Evolutionary conservation across 2,797 vertebrate species (phyloP).

Genomic region (Chromobotia macracanthus): DNA sequence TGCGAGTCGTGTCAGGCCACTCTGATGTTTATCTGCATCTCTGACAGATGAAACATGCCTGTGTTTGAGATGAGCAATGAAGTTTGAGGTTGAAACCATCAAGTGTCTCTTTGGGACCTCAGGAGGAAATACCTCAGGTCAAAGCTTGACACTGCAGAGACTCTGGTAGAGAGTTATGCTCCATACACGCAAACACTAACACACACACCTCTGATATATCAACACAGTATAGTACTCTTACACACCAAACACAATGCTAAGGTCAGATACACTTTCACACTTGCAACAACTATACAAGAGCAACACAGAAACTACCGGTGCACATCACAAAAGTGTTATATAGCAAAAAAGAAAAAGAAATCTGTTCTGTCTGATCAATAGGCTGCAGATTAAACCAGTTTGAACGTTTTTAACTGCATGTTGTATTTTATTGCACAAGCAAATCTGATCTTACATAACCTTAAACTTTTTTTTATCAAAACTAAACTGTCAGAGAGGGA

Average conservation of each 20-base stretch:
- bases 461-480: constrained; percentile 38
- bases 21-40: constrained; percentile 1
- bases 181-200: constrained; percentile 12
- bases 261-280: constrained; percentile 58
- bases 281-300: constrained; percentile 37
- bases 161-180: neutral
- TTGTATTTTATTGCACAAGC: constrained; percentile 33
- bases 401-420: constrained; percentile 24
- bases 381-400: constrained; percentile 21
- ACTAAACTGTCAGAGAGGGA: neutral
- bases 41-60: constrained; percentile 1
- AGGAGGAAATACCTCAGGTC: constrained; percentile 36
- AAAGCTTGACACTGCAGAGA: constrained; percentile 16
- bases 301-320: neutral
- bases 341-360: constrained; percentile 5
- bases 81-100: constrained; percentile 7
- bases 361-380: constrained; percentile 9
- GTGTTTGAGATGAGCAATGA: neutral
- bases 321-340: neutral
- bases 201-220: constrained; percentile 14
- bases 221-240: constrained; percentile 49
- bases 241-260: constrained; percentile 1
- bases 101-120: constrained; percentile 14
- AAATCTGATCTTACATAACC: constrained; percentile 42
- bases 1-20: neutral